A percentile compares a stretch with the other conserved stretches of the same genome.
Conservation (phyloP, 2,888 invertebrate genomes). For the Nephrotoma flavescens region DNA sequence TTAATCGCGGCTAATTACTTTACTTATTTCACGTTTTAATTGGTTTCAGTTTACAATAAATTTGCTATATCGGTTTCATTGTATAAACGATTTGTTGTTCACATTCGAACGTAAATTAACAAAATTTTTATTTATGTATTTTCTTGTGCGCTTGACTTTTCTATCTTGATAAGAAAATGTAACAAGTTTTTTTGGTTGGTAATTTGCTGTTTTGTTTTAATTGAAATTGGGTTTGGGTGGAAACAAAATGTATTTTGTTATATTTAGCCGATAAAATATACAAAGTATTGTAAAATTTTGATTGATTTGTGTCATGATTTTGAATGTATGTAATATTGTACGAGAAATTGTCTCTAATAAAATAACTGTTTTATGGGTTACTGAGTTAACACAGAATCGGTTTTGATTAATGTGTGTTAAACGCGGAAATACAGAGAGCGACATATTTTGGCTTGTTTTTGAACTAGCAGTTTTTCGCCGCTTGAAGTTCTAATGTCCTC, state of each 20-base stretch:
- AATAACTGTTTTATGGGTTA: too few species aligned
- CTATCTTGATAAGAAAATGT: not conserved
- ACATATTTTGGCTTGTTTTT: too few species aligned
- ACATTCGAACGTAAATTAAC: not conserved
- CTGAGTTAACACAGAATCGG: too few species aligned
- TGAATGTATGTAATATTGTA: not conserved
- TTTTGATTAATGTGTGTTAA: too few species aligned
- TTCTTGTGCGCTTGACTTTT: not conserved
- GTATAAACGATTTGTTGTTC: not conserved
- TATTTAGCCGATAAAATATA: not conserved
- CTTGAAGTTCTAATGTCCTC: too few species aligned
- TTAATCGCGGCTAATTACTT: not conserved
- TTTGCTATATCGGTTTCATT: not conserved
- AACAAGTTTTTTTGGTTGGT: not conserved
- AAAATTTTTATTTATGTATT: not conserved
- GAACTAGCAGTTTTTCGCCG: too few species aligned
- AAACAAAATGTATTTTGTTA: not conserved
- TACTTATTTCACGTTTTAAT: not conserved
- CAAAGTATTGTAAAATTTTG: not conserved
- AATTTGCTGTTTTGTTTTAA: not conserved
- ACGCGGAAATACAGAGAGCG: too few species aligned
- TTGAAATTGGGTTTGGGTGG: not conserved
- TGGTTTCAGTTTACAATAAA: not conserved
- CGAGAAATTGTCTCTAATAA: too few species aligned
- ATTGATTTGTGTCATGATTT: not conserved